A percentile compares a stretch with the other conserved stretches of the same genome.
Conservation (phyloP, 2,888 invertebrate genomes). For the Caenorhabditis auriculariae region DNA sequence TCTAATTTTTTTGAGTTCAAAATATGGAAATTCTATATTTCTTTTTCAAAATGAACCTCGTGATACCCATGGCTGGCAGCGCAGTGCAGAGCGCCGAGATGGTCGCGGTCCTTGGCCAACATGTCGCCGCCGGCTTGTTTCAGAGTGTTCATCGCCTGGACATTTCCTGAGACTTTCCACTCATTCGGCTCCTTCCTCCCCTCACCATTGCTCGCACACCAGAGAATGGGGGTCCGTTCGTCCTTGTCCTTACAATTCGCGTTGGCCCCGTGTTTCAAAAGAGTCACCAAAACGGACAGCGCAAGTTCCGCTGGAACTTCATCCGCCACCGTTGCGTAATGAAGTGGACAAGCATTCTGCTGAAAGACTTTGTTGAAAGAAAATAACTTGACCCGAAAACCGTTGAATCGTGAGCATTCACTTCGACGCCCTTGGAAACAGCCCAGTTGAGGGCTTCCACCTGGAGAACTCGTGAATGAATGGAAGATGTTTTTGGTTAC, state of each 20-base stretch:
- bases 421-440: slow-evolving; percentile 38
- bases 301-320: slow-evolving; percentile 42
- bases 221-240: slow-evolving; percentile 87
- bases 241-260: slow-evolving; percentile 87
- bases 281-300: slow-evolving; percentile 44
- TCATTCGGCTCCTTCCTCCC: not conserved
- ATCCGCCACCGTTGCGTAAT: slow-evolving; percentile 88
- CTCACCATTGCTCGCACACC: slow-evolving; percentile 91
- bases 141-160: slow-evolving; percentile 84
- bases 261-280: slow-evolving; percentile 71
- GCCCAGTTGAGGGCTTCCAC: slow-evolving; percentile 43
- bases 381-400: slow-evolving; percentile 8
- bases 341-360: slow-evolving; percentile 91
- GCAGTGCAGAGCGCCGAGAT: slow-evolving; percentile 91
- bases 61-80: slow-evolving; percentile 93
- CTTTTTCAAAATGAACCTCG: too few species aligned
- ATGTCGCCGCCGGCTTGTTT: slow-evolving; percentile 83
- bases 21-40: too few species aligned
- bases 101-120: slow-evolving; percentile 84
- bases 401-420: slow-evolving; percentile 29
- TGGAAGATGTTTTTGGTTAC: slow-evolving; percentile 4
- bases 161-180: slow-evolving; percentile 73
- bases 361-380: slow-evolving; percentile 2
- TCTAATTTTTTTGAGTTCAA: too few species aligned
- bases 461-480: slow-evolving; percentile 10